phyloP scores from a whole-genome alignment of 2,113 vertebrate species.

The Paracanthobrama guichenoti region DNA sequence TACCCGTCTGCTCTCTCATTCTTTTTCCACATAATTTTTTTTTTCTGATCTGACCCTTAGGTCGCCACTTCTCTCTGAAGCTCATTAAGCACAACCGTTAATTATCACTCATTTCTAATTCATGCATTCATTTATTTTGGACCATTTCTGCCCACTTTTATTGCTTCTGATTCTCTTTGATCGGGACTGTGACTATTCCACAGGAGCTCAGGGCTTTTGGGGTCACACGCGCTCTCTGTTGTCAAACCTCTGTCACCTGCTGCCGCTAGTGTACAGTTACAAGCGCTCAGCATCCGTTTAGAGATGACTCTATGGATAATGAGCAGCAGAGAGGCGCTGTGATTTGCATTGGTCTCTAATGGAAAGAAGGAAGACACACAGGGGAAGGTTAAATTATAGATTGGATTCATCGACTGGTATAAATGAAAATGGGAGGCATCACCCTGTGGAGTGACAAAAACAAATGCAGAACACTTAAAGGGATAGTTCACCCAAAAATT shows the following conservation, averaged over 20 bases:
- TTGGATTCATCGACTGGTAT: neutral
- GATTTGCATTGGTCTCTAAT: constrained; percentile 33
- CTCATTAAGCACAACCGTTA: constrained; percentile 54
- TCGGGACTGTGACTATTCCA: constrained; percentile 11
- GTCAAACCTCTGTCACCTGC: neutral
- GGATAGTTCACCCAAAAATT: no score
- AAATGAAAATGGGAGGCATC: neutral
- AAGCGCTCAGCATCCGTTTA: neutral
- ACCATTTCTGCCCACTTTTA: constrained; percentile 37
- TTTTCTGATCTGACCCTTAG: constrained; percentile 44
- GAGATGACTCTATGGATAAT: neutral
- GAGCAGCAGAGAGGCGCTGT: neutral
- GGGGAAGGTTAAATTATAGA: constrained; percentile 10
- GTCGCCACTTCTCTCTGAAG: constrained; percentile 35
- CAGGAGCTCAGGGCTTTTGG: constrained; percentile 40
- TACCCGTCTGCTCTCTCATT: neutral
- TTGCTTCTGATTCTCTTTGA: constrained; percentile 23
- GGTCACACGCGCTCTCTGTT: neutral
- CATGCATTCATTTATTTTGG: constrained; percentile 38
- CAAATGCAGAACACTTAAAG: neutral
- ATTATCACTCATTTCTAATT: constrained; percentile 48
- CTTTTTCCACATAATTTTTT: constrained; percentile 26
- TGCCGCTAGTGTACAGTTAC: neutral
- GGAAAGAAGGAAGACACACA: neutral
- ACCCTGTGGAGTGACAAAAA: neutral